Conservation (phyloP, 37 sponge, comb jelly and placozoan species). For the Mnemiopsis leidyi region DNA sequence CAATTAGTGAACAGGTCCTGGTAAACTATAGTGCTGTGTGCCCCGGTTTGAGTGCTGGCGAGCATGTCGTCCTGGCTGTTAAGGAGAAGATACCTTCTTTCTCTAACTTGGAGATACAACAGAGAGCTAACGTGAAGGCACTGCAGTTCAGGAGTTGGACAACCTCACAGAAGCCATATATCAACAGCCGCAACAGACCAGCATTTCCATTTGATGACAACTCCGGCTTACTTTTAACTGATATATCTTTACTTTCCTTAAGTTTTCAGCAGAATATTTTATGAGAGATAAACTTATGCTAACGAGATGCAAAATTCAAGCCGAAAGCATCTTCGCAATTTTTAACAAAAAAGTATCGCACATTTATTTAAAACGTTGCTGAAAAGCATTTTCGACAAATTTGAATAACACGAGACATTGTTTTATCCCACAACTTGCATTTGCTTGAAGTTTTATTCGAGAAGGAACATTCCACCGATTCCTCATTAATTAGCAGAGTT, state of each 20-base stretch:
- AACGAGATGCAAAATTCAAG: background rate
- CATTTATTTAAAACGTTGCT: background rate
- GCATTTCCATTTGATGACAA: background rate
- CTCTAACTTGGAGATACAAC: background rate
- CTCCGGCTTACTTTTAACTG: background rate
- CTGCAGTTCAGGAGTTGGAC: no score
- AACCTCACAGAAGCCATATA: background rate
- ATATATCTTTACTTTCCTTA: no score
- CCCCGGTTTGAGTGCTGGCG: background rate
- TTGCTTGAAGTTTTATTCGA: background rate
- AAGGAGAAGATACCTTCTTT: background rate
- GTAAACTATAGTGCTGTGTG: background rate
- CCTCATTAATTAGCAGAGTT: background rate
- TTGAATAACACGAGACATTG: background rate
- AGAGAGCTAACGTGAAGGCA: background rate
- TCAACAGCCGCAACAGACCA: background rate
- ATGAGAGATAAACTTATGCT: background rate
- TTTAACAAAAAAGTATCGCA: background rate
- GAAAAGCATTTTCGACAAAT: background rate
- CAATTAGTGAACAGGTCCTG: background rate
- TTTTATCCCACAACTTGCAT: no score
- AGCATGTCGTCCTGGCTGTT: background rate
- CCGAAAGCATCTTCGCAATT: background rate
- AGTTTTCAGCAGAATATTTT: background rate
- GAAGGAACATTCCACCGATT: background rate